Conservation (phyloP, 2,888 invertebrate species). For the Amiota communis region DNA sequence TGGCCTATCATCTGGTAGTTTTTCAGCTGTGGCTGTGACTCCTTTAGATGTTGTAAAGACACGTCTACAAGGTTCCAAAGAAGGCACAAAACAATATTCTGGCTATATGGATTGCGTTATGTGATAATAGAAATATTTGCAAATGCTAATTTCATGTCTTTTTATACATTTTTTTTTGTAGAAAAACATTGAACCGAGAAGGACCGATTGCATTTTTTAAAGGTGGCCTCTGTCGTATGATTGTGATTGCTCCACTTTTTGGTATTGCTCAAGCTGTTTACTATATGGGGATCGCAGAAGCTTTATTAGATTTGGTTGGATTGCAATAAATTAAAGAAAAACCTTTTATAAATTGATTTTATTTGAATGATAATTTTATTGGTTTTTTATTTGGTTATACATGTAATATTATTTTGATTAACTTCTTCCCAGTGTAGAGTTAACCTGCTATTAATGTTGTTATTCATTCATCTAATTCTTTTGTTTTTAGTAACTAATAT, state of each 20-base stretch:
- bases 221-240: slow-evolving; percentile 95
- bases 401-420: too few relatives aligned
- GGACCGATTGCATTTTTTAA: slow-evolving; percentile 96
- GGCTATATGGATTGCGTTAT: slow-evolving; percentile 89
- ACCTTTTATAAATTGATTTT: slow-evolving; percentile 32
- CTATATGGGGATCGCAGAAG: slow-evolving; percentile 94
- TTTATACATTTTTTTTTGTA: slow-evolving; percentile 62
- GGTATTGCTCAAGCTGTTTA: slow-evolving; percentile 98
- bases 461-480: too few relatives aligned
- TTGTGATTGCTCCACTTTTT: slow-evolving; percentile 97
- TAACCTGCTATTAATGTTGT: too few relatives aligned
- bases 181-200: slow-evolving; percentile 88
- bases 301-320: slow-evolving; percentile 74
- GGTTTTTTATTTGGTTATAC: too few relatives aligned
- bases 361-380: background rate
- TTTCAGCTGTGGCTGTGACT: slow-evolving; percentile 88
- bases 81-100: slow-evolving; percentile 86
- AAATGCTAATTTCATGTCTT: background rate
- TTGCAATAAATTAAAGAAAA: background rate
- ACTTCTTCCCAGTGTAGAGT: too few relatives aligned
- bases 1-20: slow-evolving; percentile 90
- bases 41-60: slow-evolving; percentile 98
- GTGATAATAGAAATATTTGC: slow-evolving; percentile 75
- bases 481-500: background rate
- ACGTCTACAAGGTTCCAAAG: slow-evolving; percentile 86